Base-by-base conservation (phyloP, 2,797 vertebrate species). In the Chiloscyllium punctatum region DNA sequence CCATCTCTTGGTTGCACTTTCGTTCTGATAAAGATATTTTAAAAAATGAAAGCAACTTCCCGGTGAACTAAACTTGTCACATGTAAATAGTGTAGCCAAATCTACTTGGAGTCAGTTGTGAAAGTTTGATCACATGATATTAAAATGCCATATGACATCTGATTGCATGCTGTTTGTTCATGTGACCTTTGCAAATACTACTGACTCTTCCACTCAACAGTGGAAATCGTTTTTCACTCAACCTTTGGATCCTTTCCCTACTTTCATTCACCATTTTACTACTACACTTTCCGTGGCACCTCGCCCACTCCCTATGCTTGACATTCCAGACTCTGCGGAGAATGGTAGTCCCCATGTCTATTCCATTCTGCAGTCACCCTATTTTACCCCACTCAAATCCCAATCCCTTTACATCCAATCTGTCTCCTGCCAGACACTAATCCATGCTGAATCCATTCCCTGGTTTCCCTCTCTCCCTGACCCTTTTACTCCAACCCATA, bases 1-100 rank as follows among this genome's bases (percentile, higher is more conserved):
- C 90, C 90, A 92, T 92, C 62, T 92, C n/a, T 92, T 92, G 90
- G 62, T 92, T 69, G n/a, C 21, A 92, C 62, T 66, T 91, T 91
- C 0, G 33, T 8, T 91, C 6, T 68, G n/a, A 25, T 92, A 9
- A 15, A 69, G 66, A 23, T 92, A 42, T 62, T 9, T 9, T 9
- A 9, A 8, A 42, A 92, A 42, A 92, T 1, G 6, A 68, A 92
- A 68, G n/a, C n/a, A 68, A 6, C 13, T n/a, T 62, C 1, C 15
- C 33, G 7, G 21, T 21, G 33, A 68, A 25, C 0, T 92, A 15
- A 25, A 0, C n/a, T 42, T 68, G 62, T 25, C 69, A 21, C 16
- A 25, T 25, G 62, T 11, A 48, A 48, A n/a, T 42, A 15, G n/a
- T 4, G 62, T 42, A 69, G 90, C 90, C 62, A 69, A 37, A 1